phyloP scores from a whole-genome alignment of 2,113 vertebrate genomes.

The Gnathonemus echidnorhynchus region DNA sequence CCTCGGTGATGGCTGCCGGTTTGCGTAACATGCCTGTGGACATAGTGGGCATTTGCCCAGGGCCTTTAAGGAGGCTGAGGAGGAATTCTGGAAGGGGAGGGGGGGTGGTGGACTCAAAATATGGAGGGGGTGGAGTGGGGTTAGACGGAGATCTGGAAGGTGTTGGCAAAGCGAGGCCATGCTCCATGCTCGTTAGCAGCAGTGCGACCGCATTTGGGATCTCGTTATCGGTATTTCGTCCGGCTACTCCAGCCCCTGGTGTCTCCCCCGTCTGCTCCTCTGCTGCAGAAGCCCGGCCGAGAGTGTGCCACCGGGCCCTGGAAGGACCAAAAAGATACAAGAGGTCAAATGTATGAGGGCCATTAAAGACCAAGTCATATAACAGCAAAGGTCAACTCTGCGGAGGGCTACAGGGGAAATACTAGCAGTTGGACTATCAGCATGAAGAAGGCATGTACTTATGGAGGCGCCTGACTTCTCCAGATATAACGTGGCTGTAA shows the following conservation, averaged over 20 bases:
- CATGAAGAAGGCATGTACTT: neutral
- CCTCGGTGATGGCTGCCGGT: neutral
- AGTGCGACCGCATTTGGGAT: neutral
- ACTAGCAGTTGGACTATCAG: neutral
- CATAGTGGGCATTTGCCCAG: neutral
- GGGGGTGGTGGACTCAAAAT: neutral
- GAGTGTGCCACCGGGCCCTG: neutral
- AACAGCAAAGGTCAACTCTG: neutral
- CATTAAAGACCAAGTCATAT: neutral
- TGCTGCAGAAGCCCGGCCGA: no score
- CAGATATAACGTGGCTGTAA: neutral
- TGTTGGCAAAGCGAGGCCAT: neutral
- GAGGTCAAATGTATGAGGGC: neutral
- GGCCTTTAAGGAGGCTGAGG: neutral
- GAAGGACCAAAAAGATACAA: neutral
- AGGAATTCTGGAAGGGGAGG: neutral
- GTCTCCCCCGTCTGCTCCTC: neutral
- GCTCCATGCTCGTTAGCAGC: neutral
- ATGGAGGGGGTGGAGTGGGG: neutral
- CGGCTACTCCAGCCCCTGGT: neutral
- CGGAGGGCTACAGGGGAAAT: neutral
- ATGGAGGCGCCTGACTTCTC: neutral
- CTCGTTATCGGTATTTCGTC: neutral
- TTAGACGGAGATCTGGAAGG: neutral
- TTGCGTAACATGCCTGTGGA: slow-evolving; percentile 2